phyloP scores from a whole-genome alignment of 2,888 invertebrate genomes.

The Spilosoma lubricipeda region DNA sequence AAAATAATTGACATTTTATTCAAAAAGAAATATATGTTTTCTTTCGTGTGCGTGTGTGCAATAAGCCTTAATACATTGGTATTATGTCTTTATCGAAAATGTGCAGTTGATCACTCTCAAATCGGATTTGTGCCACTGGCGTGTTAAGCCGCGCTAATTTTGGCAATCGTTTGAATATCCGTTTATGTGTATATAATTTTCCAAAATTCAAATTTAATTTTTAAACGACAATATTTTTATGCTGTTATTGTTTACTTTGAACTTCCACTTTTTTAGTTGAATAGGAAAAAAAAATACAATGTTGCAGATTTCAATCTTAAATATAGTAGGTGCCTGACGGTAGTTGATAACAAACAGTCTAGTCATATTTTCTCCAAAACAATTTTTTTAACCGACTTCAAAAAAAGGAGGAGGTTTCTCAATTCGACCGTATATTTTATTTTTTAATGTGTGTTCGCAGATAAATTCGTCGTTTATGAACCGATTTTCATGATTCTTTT shows the following conservation, averaged over 20 bases:
- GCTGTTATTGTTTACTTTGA: not conserved
- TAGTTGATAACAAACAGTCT: not conserved
- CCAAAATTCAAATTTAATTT: slow-evolving; percentile 44
- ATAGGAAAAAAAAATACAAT: not conserved
- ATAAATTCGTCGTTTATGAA: no score
- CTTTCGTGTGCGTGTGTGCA: not conserved
- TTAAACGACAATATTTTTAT: not conserved
- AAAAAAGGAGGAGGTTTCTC: no score
- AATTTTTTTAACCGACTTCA: no score
- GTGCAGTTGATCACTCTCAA: slow-evolving; percentile 51
- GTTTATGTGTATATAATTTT: slow-evolving; percentile 34
- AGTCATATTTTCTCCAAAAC: not conserved
- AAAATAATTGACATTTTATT: no score
- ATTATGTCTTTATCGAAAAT: slow-evolving; percentile 41
- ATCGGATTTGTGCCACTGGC: slow-evolving; percentile 56
- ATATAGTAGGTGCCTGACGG: not conserved
- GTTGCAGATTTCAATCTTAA: not conserved
- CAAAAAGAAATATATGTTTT: no score
- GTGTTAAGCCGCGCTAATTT: slow-evolving; percentile 61
- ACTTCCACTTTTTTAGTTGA: not conserved
- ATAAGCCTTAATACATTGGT: slow-evolving; percentile 30
- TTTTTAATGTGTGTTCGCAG: no score
- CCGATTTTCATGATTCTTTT: no score
- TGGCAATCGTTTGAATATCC: slow-evolving; percentile 48
- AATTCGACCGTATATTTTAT: no score